Evolutionary conservation across 2,888 invertebrate genomes (phyloP), one percentile per base, ranked within the genome.

Genomic region (Scrobipalpa atriplicella): DNA sequence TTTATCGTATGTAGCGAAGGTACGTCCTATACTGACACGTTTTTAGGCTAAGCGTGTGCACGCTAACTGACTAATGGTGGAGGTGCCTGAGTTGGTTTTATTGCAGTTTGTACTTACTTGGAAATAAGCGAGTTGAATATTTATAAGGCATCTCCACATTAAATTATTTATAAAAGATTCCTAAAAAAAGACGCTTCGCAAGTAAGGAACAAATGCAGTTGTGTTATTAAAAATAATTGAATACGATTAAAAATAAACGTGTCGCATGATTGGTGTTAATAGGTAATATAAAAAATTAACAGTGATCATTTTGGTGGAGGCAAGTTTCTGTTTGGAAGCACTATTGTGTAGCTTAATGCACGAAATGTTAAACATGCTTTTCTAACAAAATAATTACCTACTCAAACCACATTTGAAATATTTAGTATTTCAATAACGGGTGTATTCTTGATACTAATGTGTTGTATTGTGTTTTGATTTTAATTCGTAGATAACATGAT

Each of bases 1-100:
- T 93, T 84, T 93, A 93, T 89, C 93, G 92, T 86, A 89, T 93
- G 91, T 93, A 93, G 93, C 86, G 85, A 93, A 93, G 93, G 93
- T 93, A 93, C 90, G 92, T 92, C 90, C 90, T 89, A 91, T 89
- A 87, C 89, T 89, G 90, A 87, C 88, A 84, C 84, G 82, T 85
- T 86, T 81, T 78, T 86, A 80, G 80, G 82, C 76, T 86, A 85
- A 86, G 84, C 80, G 83, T 78, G 82, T 81, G 88, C 90, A 90
- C 87, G 84, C 83, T 89, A 79, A 79, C 73, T 70, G 75, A 78
- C 77, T 78, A 78, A 78, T 73, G 92, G 90, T 91, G 91, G 80
- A 75, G 91, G 91, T 81, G 70, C 73, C 73, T 66, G 70, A 72
- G 66, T 29, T 21, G 43, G 13, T 43, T 62, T 47, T 43, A 11